These are phyloP conservation scores for Eufriesea mexicana DNA, from an alignment of 1,140 invertebrate species.

Conservation along the genomic window DNA sequence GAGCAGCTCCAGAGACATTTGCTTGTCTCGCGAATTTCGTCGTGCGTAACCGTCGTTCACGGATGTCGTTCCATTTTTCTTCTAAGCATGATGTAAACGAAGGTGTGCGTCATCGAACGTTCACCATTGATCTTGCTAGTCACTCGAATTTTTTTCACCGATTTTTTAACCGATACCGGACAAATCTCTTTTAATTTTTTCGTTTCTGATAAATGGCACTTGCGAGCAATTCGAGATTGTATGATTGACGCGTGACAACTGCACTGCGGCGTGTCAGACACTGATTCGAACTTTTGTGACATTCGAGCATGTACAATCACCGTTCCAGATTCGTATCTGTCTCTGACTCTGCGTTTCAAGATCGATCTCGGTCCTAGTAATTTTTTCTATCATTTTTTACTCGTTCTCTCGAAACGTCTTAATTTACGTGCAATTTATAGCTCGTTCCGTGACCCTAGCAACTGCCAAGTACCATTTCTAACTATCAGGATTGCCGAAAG, in stretches of 20 bases:
- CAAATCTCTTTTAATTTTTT: neutral
- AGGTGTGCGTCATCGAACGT: constrained; percentile 9
- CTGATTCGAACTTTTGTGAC: neutral
- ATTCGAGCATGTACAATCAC: neutral
- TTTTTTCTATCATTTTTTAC: neutral
- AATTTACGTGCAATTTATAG: neutral
- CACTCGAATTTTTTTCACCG: neutral
- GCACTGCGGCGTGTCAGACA: too few relatives aligned
- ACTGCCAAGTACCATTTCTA: neutral
- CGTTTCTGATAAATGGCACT: neutral
- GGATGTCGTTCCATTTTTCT: neutral
- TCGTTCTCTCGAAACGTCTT: neutral
- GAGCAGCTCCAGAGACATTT: neutral
- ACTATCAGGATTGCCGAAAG: neutral
- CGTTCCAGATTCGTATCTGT: neutral
- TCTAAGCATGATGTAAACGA: neutral
- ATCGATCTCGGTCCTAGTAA: neutral
- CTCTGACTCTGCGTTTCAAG: neutral
- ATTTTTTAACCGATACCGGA: neutral
- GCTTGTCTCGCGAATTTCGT: neutral
- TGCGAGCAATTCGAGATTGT: neutral
- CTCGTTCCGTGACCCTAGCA: neutral
- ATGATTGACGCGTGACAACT: constrained; percentile 5
- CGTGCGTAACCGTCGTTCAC: neutral
- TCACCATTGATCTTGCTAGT: constrained; percentile 20